These are phyloP conservation scores for Paraescarpia echinospica DNA, from an alignment of 1,140 invertebrate genomes.

Conservation along the genomic window DNA sequence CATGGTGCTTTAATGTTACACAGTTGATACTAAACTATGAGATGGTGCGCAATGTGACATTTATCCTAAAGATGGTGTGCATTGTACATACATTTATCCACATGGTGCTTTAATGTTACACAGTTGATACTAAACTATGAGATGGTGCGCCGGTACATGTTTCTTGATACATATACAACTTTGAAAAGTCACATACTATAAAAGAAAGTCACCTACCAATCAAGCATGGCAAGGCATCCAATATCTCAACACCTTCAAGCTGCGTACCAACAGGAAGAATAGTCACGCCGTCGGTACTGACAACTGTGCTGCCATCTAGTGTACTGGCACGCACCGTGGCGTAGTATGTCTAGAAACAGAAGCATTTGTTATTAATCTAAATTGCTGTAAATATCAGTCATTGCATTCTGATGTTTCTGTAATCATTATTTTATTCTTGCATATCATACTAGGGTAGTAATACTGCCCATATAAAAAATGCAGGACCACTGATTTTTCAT, in stretches of 20 bases:
- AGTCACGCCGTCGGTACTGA: background rate
- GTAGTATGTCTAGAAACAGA: background rate
- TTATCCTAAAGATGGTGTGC: no score
- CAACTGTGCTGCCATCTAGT: constrained; percentile 11
- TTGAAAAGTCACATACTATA: background rate
- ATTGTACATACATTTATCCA: no score
- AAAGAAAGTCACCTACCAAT: background rate
- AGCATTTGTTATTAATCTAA: background rate
- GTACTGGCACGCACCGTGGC: background rate
- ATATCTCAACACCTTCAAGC: background rate
- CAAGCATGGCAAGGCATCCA: background rate
- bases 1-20: no score
- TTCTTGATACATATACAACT: background rate
- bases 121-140: background rate
- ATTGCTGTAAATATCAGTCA: background rate
- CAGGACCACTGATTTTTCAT: no score
- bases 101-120: background rate
- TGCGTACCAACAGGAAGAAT: background rate
- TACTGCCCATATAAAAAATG: background rate
- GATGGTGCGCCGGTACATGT: background rate
- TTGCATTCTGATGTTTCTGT: background rate
- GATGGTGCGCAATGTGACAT: no score
- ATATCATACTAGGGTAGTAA: background rate
- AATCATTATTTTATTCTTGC: background rate
- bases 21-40: no score